phyloP scores from a whole-genome alignment of 1,140 invertebrate genomes.

The Drosophila punjabiensis region DNA sequence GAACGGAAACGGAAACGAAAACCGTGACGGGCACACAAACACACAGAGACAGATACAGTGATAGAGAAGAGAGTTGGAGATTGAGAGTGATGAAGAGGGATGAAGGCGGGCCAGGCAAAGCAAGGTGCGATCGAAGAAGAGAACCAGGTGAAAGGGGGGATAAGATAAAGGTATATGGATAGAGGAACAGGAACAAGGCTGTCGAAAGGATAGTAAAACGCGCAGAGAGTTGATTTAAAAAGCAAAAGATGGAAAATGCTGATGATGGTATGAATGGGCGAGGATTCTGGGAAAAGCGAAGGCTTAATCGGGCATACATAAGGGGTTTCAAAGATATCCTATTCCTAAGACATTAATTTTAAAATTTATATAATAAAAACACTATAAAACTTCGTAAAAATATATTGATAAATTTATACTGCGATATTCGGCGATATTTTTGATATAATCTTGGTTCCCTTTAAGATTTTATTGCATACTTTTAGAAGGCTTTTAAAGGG shows the following conservation, averaged over 20 bases:
- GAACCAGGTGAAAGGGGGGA: not conserved
- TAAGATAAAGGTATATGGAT: not conserved
- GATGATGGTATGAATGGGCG: conserved; percentile 13
- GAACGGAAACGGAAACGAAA: conserved; percentile 42
- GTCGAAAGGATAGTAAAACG: conserved; percentile 1
- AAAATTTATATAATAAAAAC: not conserved
- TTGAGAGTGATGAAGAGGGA: not conserved
- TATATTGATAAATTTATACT: no score
- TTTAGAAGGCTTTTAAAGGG: no score
- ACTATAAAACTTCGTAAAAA: no score
- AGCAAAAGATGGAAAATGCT: not conserved
- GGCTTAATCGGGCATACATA: not conserved
- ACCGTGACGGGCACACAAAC: conserved; percentile 51
- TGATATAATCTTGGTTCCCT: no score
- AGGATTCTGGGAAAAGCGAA: not conserved
- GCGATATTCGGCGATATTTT: no score
- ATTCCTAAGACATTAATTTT: not conserved
- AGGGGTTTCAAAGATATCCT: no score
- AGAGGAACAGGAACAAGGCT: conserved; percentile 3
- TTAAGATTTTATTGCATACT: no score
- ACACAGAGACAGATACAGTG: conserved; percentile 29
- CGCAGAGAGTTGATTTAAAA: not conserved
- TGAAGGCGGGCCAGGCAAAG: conserved; percentile 25
- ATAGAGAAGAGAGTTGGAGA: conserved; percentile 4
- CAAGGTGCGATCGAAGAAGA: conserved; percentile 22